Evolutionary conservation across 2,113 vertebrate species (phyloP).

Genomic region (Cricetomys ansorgei): DNA sequence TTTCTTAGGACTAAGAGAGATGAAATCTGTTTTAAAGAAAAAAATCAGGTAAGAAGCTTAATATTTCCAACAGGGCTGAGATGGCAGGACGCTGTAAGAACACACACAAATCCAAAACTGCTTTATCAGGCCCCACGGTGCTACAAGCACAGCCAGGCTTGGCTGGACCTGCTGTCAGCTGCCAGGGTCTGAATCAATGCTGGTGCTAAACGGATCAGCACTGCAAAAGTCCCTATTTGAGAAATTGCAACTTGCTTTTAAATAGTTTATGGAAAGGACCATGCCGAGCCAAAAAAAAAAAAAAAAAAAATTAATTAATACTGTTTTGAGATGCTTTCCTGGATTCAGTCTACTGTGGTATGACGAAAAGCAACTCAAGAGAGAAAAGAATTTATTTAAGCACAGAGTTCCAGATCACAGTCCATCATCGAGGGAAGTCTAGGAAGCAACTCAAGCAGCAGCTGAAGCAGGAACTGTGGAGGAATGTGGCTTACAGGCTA

Average conservation of each 20-base stretch:
- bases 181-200: neutral
- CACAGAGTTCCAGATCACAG: neutral
- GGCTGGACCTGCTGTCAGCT: neutral
- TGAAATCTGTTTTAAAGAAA: neutral
- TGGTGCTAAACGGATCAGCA: neutral
- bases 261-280: neutral
- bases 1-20: neutral
- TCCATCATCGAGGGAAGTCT: neutral
- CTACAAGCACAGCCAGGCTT: neutral
- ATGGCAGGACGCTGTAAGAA: rapidly evolving
- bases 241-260: neutral
- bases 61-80: neutral
- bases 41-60: neutral
- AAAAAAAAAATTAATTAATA: neutral
- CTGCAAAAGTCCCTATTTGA: neutral
- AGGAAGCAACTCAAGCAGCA: neutral
- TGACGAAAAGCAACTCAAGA: neutral
- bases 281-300: rapidly evolving
- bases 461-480: neutral
- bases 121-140: conserved; percentile 22
- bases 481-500: neutral
- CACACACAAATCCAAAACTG: neutral
- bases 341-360: neutral
- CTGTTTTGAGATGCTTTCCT: neutral
- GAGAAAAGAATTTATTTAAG: neutral